Conservation (phyloP, 1,140 invertebrate species). For the Linepithema humile region DNA sequence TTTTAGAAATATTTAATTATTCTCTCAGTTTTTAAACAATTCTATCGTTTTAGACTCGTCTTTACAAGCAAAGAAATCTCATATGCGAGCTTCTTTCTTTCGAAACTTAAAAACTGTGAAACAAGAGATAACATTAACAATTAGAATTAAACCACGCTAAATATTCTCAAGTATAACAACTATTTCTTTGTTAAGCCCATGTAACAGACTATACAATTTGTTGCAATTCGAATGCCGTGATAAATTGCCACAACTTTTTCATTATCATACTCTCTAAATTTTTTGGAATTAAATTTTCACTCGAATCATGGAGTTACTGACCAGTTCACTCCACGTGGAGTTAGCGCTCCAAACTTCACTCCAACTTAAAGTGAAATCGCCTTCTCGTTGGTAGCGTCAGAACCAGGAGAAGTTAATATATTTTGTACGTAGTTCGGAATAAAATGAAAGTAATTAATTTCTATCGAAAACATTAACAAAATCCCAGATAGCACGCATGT, state of each 20-base stretch:
- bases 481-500: no score
- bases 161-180: not conserved
- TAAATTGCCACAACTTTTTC: not conserved
- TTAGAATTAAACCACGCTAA: not conserved
- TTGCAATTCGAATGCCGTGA: not conserved
- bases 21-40: not conserved
- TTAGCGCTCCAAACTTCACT: no score
- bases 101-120: not conserved
- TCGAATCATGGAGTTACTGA: no score
- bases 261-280: not conserved
- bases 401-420: no score
- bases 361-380: no score
- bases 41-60: not conserved
- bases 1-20: not conserved
- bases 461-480: no score
- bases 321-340: no score
- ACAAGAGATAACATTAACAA: not conserved
- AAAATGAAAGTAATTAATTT: no score
- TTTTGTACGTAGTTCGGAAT: no score
- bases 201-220: not conserved
- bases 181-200: not conserved
- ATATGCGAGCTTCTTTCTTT: not conserved
- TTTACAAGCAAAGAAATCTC: not conserved
- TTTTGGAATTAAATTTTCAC: no score
- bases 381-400: no score